A percentile compares a stretch with the other conserved stretches of the same genome.
Conservation (phyloP, 2,113 vertebrate genomes). For the Thermophis baileyi region DNA sequence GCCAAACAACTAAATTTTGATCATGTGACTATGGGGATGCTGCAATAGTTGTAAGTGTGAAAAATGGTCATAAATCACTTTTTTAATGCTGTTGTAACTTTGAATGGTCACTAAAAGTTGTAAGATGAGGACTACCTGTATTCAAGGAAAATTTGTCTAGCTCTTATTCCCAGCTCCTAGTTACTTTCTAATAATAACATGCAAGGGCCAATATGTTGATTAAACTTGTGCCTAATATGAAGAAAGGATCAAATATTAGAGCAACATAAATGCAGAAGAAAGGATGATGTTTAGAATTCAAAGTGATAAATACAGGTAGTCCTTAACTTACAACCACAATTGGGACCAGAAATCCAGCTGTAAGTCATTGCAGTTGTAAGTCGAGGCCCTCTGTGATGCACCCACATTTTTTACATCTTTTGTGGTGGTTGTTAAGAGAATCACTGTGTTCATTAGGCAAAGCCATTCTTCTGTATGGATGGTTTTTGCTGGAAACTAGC, state of each 20-base stretch:
- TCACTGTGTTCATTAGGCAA: neutral
- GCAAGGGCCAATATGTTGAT: neutral
- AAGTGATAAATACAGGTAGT: neutral
- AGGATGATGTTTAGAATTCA: neutral
- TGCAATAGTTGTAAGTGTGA: too few relatives aligned
- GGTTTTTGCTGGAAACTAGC: neutral
- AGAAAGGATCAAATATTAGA: neutral
- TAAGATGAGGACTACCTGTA: too few relatives aligned
- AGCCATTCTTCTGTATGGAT: neutral
- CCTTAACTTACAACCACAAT: too few relatives aligned
- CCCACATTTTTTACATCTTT: too few relatives aligned
- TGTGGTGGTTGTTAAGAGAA: neutral
- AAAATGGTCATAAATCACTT: too few relatives aligned
- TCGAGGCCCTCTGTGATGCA: too few relatives aligned
- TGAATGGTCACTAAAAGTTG: too few relatives aligned
- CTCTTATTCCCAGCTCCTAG: neutral
- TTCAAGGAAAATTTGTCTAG: neutral
- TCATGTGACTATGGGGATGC: too few relatives aligned
- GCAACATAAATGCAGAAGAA: neutral
- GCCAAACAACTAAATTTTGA: too few relatives aligned
- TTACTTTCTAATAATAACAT: neutral
- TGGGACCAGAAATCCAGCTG: too few relatives aligned
- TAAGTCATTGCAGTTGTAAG: too few relatives aligned
- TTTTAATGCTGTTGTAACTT: too few relatives aligned
- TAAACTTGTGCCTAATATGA: neutral